A percentile compares a stretch with the other conserved stretches of the same genome.
phyloP scores from a whole-genome alignment of 2,888 invertebrate species.

The Oxycera nigricornis region DNA sequence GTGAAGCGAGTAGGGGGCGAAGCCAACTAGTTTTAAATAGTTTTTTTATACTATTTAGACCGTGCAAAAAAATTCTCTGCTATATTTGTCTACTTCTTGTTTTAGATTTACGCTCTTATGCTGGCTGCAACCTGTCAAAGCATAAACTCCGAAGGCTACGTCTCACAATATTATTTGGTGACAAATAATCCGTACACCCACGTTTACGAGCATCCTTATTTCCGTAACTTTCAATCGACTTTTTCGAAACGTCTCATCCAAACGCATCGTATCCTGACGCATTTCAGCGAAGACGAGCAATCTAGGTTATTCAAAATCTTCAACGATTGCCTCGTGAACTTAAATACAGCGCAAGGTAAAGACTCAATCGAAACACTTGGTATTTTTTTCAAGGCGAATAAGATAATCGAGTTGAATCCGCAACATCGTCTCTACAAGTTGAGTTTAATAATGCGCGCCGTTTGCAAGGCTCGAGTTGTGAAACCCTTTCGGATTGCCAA shows the following conservation, averaged over 20 bases:
- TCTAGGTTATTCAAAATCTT: conserved; percentile 13
- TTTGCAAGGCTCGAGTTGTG: conserved; percentile 40
- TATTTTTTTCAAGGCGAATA: not conserved
- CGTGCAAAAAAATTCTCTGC: too few species aligned
- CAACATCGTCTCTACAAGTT: conserved; percentile 35
- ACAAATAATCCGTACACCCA: conserved; percentile 35
- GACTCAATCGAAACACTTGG: not conserved
- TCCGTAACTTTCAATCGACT: conserved; percentile 41
- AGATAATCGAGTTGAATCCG: not conserved
- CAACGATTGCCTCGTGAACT: not conserved
- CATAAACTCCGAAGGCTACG: conserved; percentile 39
- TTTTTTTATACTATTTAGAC: too few species aligned
- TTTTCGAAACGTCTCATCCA: conserved; percentile 39
- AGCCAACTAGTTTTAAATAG: too few species aligned
- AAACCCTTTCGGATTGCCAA: conserved; percentile 44
- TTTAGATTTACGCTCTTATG: conserved; percentile 40
- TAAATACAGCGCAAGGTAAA: not conserved
- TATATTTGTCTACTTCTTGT: too few species aligned
- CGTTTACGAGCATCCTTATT: conserved; percentile 41
- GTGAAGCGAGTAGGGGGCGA: too few species aligned
- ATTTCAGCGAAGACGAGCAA: conserved; percentile 6
- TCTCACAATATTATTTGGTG: conserved; percentile 32
- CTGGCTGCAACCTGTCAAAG: conserved; percentile 36
- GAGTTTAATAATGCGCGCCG: conserved; percentile 36
- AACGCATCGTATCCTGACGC: conserved; percentile 9